A percentile compares a stretch with the other conserved stretches of the same genome.
Evolutionary conservation across 2,888 invertebrate species (phyloP).

Genomic region (Limnephilus marmoratus): DNA sequence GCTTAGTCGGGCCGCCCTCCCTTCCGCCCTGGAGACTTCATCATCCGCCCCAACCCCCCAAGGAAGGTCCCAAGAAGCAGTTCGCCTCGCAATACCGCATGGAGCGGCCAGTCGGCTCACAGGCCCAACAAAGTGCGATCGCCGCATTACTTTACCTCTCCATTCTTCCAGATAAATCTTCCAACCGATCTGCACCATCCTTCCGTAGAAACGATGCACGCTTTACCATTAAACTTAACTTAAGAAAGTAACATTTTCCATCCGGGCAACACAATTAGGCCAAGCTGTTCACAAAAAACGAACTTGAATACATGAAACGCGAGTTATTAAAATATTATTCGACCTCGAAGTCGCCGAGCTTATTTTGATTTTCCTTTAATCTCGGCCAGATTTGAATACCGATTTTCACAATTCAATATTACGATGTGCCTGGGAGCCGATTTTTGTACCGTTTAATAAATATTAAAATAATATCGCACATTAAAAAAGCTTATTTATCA

Average conservation of each 20-base stretch:
- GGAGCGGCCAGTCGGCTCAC: conserved; percentile 34
- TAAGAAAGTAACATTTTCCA: neutral
- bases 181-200: conserved; percentile 1
- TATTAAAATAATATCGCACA: neutral
- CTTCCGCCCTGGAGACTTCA: conserved; percentile 69
- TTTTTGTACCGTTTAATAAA: neutral
- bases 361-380: conserved; percentile 73
- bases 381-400: conserved; percentile 2
- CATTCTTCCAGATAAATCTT: conserved; percentile 8
- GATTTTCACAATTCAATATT: neutral
- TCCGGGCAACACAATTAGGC: neutral
- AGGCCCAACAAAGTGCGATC: conserved; percentile 32
- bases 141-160: neutral
- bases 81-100: conserved; percentile 40
- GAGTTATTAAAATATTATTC: conserved; percentile 75
- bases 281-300: neutral
- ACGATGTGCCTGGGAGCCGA: neutral
- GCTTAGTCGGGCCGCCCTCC: conserved; percentile 42
- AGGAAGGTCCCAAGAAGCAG: conserved; percentile 50
- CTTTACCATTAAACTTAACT: neutral
- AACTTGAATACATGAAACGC: conserved; percentile 69
- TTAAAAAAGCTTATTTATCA: neutral
- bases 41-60: conserved; percentile 64
- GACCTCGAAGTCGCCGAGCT: conserved; percentile 76
- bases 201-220: neutral